These are phyloP conservation scores for Pyrrhosoma nymphula DNA, from an alignment of 2,888 invertebrate species.

Conservation along the genomic window DNA sequence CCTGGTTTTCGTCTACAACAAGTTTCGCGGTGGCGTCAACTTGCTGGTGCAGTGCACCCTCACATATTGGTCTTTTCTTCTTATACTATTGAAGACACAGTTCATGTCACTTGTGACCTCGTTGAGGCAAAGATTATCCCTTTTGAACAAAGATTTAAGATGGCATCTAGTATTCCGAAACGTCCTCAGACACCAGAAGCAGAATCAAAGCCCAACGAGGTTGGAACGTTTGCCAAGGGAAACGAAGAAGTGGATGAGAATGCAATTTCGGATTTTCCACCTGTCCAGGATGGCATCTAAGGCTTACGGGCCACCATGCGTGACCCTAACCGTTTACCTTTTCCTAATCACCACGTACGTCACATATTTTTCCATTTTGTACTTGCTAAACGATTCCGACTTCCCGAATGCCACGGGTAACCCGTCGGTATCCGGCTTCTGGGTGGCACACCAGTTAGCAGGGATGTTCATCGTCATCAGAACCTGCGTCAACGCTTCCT, in stretches of 20 bases:
- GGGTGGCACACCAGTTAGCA: not conserved
- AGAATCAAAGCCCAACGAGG: not conserved
- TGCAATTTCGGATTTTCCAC: not conserved
- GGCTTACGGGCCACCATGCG: not conserved
- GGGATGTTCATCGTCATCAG: not conserved
- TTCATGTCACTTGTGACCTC: not conserved
- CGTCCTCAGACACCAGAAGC: not conserved
- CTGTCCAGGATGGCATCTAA: not conserved
- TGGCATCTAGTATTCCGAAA: not conserved
- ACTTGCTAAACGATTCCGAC: not conserved
- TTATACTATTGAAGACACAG: not conserved
- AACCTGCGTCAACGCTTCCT: not conserved
- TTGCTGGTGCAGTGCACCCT: not conserved
- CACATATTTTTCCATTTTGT: not conserved
- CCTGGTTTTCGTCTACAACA: not conserved
- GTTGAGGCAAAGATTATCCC: not conserved
- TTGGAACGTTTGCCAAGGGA: not conserved
- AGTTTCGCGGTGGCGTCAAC: not conserved
- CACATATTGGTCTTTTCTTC: not conserved
- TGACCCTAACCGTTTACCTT: not conserved
- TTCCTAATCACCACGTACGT: not conserved
- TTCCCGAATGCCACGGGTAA: not conserved
- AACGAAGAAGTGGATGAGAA: not conserved
- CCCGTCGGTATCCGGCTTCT: not conserved
- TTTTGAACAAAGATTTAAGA: not conserved